A percentile compares a stretch with the other conserved stretches of the same genome.
Evolutionary conservation across 1,140 invertebrate genomes (phyloP).

Genomic region (Scaptomyza graminum): DNA sequence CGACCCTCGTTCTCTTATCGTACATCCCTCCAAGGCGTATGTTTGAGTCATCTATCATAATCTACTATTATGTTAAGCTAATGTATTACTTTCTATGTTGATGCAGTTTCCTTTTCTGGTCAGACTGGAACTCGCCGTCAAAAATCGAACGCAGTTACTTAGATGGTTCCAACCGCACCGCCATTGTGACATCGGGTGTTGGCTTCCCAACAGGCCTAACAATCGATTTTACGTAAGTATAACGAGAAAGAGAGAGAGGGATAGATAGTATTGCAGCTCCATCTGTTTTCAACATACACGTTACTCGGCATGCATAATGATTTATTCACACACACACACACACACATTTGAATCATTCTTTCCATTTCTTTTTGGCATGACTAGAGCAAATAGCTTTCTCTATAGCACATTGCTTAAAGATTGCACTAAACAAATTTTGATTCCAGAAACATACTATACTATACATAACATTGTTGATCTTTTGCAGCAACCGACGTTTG

Average conservation of each 20-base stretch:
- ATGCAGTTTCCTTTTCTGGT: constrained; percentile 93
- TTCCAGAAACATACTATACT: too few species aligned
- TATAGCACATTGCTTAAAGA: not conserved
- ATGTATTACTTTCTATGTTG: not conserved
- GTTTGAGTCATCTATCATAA: constrained; percentile 23
- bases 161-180: constrained; percentile 91
- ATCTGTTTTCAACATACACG: not conserved
- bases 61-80: not conserved
- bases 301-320: not conserved
- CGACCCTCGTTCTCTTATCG: constrained; percentile 90
- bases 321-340: not conserved
- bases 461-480: not conserved
- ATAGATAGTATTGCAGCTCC: too few species aligned
- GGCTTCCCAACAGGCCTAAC: constrained; percentile 96
- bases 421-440: too few species aligned
- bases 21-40: constrained; percentile 91
- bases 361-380: not conserved
- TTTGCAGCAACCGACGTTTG: constrained; percentile 66
- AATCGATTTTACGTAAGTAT: constrained; percentile 90
- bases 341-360: not conserved
- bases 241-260: too few species aligned
- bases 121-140: constrained; percentile 93
- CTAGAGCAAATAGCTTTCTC: not conserved
- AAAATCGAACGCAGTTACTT: constrained; percentile 93
- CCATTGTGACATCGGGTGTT: constrained; percentile 91